Base-by-base conservation (phyloP, 2,888 invertebrate genomes). In the Nysson spinosus region DNA sequence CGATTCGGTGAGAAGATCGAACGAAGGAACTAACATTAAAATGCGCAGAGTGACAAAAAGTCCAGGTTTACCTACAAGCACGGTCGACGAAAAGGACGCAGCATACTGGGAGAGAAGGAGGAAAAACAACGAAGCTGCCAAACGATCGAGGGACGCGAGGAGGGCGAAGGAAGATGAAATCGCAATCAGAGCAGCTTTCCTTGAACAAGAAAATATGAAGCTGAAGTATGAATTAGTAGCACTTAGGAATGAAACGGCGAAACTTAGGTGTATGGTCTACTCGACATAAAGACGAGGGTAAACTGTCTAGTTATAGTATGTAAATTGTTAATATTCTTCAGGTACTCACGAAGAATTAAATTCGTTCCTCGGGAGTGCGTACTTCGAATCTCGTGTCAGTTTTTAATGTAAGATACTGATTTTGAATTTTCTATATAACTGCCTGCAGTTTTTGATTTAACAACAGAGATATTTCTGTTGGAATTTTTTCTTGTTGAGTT, bases 91-190 rank as follows among this genome's bases (percentile, higher is more conserved):
- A 52, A 90, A 94, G 78, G 96, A 97, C 83, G 94, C 94, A 2
- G 92, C 94, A 0, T 98, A 98, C 84, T 93, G 94, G 89, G 96
- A 95, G 78, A 91, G 96, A 54, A 89, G 98, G 6, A 91, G 94
- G 70, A 95, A 96, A 83, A 98, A 98, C 86, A 98, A 98, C 85
- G 95, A 94, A 68, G 98, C 98, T 0, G 98, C 98, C 0, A 98
- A 98, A 87, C 91, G 96, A 75, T 97, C 97, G 0, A 90, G 98
- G 2, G 98, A 98, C 81, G 92, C 96, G 0, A 89, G 98, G 58
- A 90, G 96, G 75, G 92, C 94, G 35, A 95, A 97, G 78, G 98
- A 98, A 85, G 96, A 97, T 73, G 96, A 96, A 77, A 93, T 97
- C 46, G 96, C 97, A 0, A 93, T 97, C 32, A 90, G 96, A 57